These are phyloP conservation scores for Ptychodera flava DNA, from an alignment of 35 echinoderm and acorn worm species.

Conservation along the genomic window DNA sequence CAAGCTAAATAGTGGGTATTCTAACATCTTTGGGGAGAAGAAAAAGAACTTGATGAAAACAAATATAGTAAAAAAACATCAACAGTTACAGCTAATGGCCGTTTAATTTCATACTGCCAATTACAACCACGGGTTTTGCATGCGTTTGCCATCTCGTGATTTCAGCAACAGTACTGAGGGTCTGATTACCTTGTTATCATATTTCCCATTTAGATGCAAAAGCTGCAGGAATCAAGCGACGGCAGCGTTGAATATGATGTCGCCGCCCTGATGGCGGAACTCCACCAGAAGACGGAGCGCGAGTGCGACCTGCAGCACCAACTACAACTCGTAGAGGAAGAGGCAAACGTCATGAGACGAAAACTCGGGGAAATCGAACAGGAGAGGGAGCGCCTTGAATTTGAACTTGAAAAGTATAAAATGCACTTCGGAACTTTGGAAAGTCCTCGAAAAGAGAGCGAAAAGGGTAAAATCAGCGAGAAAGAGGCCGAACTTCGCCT, in stretches of 20 bases:
- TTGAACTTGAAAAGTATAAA: constrained; percentile 87
- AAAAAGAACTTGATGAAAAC: too few relatives aligned
- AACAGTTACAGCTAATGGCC: too few relatives aligned
- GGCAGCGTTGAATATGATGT: constrained; percentile 67
- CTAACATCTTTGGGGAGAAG: too few relatives aligned
- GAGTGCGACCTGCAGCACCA: constrained; percentile 95
- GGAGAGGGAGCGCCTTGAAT: constrained; percentile 83
- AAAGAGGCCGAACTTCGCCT: constrained; percentile 93
- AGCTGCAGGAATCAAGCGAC: constrained; percentile 39
- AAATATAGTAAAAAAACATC: too few relatives aligned
- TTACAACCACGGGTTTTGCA: too few relatives aligned
- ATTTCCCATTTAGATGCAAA: constrained; percentile 19
- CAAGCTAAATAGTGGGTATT: too few relatives aligned
- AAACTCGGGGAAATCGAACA: constrained; percentile 55
- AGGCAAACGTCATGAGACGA: constrained; percentile 70
- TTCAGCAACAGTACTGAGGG: too few relatives aligned
- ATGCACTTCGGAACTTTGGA: constrained; percentile 98
- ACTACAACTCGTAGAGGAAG: constrained; percentile 87
- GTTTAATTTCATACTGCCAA: too few relatives aligned
- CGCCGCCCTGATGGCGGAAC: constrained; percentile 73
- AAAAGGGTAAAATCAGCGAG: constrained; percentile 71
- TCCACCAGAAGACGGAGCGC: constrained; percentile 73
- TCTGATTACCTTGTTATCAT: too few relatives aligned
- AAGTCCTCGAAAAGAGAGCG: constrained; percentile 53
- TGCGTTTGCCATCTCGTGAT: too few relatives aligned